Base-by-base conservation (phyloP, 1,140 invertebrate genomes). In the Calliphora vicina region DNA sequence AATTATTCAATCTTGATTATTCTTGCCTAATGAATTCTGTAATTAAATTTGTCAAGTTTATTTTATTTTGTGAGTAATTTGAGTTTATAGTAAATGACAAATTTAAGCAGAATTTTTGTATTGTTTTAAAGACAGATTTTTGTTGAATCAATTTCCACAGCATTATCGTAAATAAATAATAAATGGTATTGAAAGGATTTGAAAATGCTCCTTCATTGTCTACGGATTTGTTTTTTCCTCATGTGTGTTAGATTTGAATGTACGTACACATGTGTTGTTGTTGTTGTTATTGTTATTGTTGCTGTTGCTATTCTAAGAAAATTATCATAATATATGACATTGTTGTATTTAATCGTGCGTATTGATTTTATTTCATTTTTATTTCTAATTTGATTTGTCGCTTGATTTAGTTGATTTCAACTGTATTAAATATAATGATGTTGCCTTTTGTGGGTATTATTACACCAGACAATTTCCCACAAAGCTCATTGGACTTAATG, bases 291-390 rank as follows among this genome's bases (percentile, higher is more conserved):
- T 50, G 12, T 5, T 35, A 10, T 35, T 35, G 35, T 50, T n/a
- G 15, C 15, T 50, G 12, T 50, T 13, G 45, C 10, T 50, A 23
- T 67, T 20, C n/a, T 23, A 67, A 67, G 61, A 42, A 76, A 76
- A 76, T 76, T 76, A 76, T 76, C 73, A 76, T 76, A 76, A 76
- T 76, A 76, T 76, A 76, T 76, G 73, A 76, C 73, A 76, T 76
- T 42, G 73, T 29, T 76, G 73, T 42, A 76, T 76, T 76, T 76
- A 76, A 76, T 76, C 73, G 73, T 76, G 73, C 73, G 73, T 76
- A 76, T 76, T 76, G 73, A 76, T 76, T 76, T 76, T 76, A 76
- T 76, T 76, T 76, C 73, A 74, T 35, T 42, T 76, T 76, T 76
- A 20, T 42, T 76, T 76, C 73, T 76, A 76, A 76, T 76, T 76